Conservation (phyloP, 2,797 vertebrate species). For the Megaceryle alcyon region DNA sequence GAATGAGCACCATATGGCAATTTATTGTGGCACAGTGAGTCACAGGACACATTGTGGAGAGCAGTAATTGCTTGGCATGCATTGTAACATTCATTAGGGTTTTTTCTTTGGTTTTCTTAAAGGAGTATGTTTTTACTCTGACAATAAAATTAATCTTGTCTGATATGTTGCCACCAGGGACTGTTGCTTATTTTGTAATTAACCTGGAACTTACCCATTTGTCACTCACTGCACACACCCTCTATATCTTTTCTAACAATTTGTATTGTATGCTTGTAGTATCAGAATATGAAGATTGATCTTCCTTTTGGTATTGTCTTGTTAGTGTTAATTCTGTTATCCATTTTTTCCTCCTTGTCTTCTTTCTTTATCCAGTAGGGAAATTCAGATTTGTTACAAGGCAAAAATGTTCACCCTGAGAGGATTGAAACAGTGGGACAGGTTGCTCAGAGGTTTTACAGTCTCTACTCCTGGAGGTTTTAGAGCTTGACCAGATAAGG, state of each 20-base stretch:
- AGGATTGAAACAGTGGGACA: neutral
- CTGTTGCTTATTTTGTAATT: constrained; percentile 18
- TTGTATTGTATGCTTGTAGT: neutral
- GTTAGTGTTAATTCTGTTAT: neutral
- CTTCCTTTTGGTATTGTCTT: neutral
- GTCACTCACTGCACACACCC: neutral
- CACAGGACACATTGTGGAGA: constrained; percentile 17
- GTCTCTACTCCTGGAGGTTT: neutral
- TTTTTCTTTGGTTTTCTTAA: constrained; percentile 40
- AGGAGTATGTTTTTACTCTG: constrained; percentile 21
- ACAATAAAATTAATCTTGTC: neutral
- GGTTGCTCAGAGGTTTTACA: neutral
- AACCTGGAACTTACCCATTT: constrained; percentile 1
- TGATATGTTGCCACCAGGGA: neutral
- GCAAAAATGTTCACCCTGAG: neutral
- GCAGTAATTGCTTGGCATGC: constrained; percentile 38
- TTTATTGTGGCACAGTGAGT: constrained; percentile 49
- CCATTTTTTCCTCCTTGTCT: neutral
- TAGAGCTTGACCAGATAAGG: neutral
- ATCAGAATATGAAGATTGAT: neutral
- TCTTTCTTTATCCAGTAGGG: neutral
- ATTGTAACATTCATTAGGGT: neutral
- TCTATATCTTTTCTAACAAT: neutral
- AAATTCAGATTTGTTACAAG: neutral
- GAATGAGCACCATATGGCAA: constrained; percentile 40